Percentiles rank a stretch among this genome's conserved stretches.
Conservation (phyloP, 2,888 invertebrate species). For the Coelinius sp. region DNA sequence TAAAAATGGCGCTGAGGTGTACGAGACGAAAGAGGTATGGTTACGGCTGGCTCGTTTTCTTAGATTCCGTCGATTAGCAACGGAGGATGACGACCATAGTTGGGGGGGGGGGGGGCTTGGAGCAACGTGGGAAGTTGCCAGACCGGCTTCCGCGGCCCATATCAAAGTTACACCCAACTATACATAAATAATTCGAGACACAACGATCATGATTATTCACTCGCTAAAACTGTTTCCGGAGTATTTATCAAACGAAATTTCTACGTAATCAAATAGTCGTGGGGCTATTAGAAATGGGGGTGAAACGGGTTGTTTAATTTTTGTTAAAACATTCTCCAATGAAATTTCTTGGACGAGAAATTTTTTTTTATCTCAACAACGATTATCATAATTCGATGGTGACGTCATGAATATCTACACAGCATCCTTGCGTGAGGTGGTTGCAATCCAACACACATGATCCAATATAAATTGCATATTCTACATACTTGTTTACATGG, state of each 20-base stretch:
- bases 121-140: slow-evolving; percentile 53
- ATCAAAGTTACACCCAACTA: slow-evolving; percentile 23
- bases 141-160: slow-evolving; percentile 37
- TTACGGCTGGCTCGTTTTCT: slow-evolving; percentile 46
- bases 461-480: slow-evolving; percentile 9
- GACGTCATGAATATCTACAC: too few relatives aligned
- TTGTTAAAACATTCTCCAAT: too few relatives aligned
- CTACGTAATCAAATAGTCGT: neutral
- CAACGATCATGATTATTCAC: neutral
- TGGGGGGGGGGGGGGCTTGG: slow-evolving; percentile 43
- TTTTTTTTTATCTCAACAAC: too few relatives aligned
- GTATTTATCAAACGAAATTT: neutral
- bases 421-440: neutral
- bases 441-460: neutral
- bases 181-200: slow-evolving; percentile 24
- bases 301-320: too few relatives aligned
- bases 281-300: neutral
- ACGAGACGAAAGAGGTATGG: slow-evolving; percentile 26
- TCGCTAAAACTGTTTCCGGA: neutral
- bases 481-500: slow-evolving; percentile 4
- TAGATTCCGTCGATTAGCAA: slow-evolving; percentile 59
- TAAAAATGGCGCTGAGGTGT: neutral
- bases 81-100: slow-evolving; percentile 43
- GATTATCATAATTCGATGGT: slow-evolving; percentile 30
- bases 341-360: too few relatives aligned